phyloP scores from a whole-genome alignment of 2,113 vertebrate species.

The Ramphastos sulfuratus region DNA sequence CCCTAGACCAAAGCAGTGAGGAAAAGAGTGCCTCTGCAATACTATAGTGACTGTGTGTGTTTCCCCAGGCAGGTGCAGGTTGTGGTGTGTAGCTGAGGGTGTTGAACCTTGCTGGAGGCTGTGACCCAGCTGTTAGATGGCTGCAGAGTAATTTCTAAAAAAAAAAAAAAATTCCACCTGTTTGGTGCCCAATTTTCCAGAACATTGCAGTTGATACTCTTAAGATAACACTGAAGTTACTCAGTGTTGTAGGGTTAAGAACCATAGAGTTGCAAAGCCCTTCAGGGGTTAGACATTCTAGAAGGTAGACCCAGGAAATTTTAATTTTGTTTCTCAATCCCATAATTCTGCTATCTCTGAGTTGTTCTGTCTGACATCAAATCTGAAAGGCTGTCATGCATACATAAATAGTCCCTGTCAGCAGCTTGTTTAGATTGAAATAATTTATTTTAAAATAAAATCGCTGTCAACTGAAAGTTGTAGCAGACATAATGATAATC shows the following conservation, averaged over 20 bases:
- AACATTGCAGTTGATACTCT: background rate
- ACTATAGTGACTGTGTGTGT: background rate
- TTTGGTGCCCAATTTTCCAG: background rate
- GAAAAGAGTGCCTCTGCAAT: background rate
- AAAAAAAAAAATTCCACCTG: rapidly evolving
- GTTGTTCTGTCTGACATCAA: background rate
- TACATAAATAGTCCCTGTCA: background rate
- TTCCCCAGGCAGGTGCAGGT: background rate
- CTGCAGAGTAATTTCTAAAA: background rate
- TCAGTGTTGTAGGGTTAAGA: background rate
- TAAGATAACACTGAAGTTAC: background rate
- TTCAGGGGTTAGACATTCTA: too few species aligned
- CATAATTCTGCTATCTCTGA: too few species aligned
- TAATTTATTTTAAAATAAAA: background rate
- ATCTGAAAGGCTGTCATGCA: background rate
- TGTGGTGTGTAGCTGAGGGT: background rate
- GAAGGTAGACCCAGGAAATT: too few species aligned
- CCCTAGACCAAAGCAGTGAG: background rate
- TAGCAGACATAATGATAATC: background rate
- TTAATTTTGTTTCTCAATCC: too few species aligned
- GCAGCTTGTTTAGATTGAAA: background rate
- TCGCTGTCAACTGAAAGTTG: background rate
- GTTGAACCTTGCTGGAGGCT: rapidly evolving
- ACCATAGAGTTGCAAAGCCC: too few species aligned
- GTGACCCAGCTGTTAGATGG: background rate